Percentiles rank a stretch among this genome's conserved stretches.
Evolutionary conservation across 2,797 vertebrate genomes (phyloP).

Genomic region (Liasis olivaceus): DNA sequence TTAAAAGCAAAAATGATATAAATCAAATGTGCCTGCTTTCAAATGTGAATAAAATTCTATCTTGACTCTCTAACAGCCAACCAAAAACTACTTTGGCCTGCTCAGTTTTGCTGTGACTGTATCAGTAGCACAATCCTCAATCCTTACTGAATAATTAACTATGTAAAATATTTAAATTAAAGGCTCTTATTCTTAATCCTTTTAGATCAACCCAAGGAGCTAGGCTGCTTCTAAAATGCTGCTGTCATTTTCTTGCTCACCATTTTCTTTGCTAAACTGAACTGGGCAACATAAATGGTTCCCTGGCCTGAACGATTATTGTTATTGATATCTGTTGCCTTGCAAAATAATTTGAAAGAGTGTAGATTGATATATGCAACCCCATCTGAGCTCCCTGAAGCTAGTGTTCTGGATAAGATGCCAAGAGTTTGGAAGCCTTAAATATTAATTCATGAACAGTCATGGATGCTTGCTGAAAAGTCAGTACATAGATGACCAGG

Average conservation of each 20-base stretch:
- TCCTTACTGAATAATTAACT: not conserved
- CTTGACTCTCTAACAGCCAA: not conserved
- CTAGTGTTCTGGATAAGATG: not conserved
- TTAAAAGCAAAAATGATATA: not conserved
- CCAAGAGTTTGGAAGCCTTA: not conserved
- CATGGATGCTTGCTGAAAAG: not conserved
- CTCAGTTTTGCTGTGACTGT: not conserved
- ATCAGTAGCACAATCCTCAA: not conserved
- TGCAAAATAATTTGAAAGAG: conserved; percentile 2
- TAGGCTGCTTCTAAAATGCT: not conserved
- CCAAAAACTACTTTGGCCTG: not conserved
- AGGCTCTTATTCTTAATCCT: not conserved
- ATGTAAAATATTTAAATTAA: not conserved
- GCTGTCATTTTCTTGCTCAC: not conserved
- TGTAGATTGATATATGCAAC: not conserved
- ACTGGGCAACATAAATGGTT: not conserved
- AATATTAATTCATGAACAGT: not conserved
- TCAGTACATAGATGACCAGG: not conserved
- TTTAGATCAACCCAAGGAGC: not conserved
- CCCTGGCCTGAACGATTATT: not conserved
- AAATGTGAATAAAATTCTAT: not conserved
- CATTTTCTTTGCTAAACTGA: not conserved
- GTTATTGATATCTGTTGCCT: not conserved
- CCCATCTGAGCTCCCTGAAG: not conserved
- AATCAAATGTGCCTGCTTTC: not conserved